Base-by-base conservation (phyloP, 2,797 vertebrate genomes). In the Choloepus didactylus region DNA sequence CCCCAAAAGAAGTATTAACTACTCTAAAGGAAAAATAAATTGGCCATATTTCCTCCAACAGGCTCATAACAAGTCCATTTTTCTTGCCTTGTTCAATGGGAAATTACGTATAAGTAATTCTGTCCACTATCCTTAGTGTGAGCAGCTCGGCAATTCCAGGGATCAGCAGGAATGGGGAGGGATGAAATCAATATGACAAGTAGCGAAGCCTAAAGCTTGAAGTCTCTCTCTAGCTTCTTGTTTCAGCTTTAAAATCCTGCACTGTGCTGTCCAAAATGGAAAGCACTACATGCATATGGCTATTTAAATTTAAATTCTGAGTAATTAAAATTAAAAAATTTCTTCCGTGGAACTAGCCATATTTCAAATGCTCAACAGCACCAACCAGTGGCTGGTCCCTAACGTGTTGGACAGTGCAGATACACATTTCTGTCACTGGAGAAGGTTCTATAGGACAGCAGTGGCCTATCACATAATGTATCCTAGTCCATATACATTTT, bases 161-260 rank as follows among this genome's bases (percentile, higher is more conserved):
- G 27, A 85, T 46, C 21, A 86, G 41, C 9, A 19, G 21, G 15
- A 67, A 76, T 35, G 23, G 46, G 14, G 66, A 87, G 41, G 12
- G 15, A 19, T 38, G 27, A 91, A 84, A 46, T 8, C 27, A 85
- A 38, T 46, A 44, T 15, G 27, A 66, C 64, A 79, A 60, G n/a
- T 29, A 70, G 72, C 70, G n/a, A 62, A 89, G 62, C n/a, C 16
- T 77, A 44, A 89, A 69, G 27, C 35, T 69, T 89, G 44, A 84
- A 85, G 70, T 84, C 35, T 84, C 23, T 72, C 29, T 93, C n/a
- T 84, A 21, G n/a, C 54, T 77, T 84, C 64, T 79, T 76, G n/a
- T 84, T 60, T 60, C 41, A 51, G 25, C 70, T 94, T 76, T n/a
- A 84, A 70, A 94, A 84, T 56, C 18, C 15, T 56, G 54, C 54